Evolutionary conservation across 2,888 invertebrate genomes (phyloP), one percentile per base, ranked within the genome.

Genomic region (Drosophila buzzatii): DNA sequence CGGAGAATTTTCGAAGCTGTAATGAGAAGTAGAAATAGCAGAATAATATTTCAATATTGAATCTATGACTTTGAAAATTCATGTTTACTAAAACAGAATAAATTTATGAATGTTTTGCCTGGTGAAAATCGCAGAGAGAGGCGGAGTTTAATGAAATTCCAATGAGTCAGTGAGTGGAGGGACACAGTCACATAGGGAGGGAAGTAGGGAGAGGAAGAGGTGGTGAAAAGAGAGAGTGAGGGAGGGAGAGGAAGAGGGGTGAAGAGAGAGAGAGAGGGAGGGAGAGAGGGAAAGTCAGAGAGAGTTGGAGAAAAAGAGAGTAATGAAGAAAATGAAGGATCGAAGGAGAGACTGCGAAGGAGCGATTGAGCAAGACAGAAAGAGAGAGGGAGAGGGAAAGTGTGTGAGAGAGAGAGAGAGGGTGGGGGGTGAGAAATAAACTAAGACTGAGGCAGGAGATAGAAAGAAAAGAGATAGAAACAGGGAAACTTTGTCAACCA

Each of bases 1-100:
- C 23, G 33, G 7, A 27, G 23, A 56, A 55, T 35, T 42, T 31
- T 39, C 42, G 37, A 27, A 23, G 47, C 77, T 78, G 68, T 9
- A 77, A 78, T 14, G 33, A 5, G 41, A 7, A 18, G 0, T 27
- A 27, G 27, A 31, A 0, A 27, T 0, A 23, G 10, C 3, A 12
- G 5, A 35, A 57, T 39, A n/a, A 35, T 45, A n/a, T 0, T n/a
- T 18, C 41, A 27, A 20, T 18, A 33, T 51, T 0, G 4, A 18
- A 12, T 10, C n/a, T 10, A 53, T 7, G n/a, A 16, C 12, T 35
- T 10, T 35, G 10, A 12, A 35, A 35, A 35, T 35, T n/a, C n/a
- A 12, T 10, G 12, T 10, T 3, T 12, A 1, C 10, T 9, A 33
- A 9, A 33, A 9, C 33, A 9, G 14, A 27, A 6, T 27, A 23